phyloP scores from a whole-genome alignment of 2,113 vertebrate species.

The Sminthopsis crassicaudata region DNA sequence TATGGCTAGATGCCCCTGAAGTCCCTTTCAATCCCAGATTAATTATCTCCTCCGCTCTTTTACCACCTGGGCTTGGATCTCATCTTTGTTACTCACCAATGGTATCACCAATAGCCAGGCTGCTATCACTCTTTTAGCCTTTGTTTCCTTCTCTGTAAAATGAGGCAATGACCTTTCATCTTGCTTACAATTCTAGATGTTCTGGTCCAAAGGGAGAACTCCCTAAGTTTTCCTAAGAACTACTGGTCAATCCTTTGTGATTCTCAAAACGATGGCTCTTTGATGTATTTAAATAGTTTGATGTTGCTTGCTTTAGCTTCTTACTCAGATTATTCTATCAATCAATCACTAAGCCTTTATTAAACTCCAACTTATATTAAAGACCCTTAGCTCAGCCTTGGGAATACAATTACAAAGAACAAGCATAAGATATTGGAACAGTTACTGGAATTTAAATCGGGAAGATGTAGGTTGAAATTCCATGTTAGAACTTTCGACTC shows the following conservation, averaged over 20 bases:
- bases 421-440: neutral
- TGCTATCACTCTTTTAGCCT: no score
- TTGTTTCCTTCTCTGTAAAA: no score
- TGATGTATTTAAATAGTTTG: neutral
- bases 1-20: no score
- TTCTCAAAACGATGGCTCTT: neutral
- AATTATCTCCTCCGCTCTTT: no score
- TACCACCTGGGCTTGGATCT: no score
- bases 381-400: neutral
- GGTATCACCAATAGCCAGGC: no score
- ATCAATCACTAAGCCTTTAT: neutral
- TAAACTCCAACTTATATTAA: neutral
- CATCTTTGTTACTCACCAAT: no score
- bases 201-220: neutral
- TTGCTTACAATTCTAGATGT: neutral
- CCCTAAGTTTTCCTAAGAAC: no score
- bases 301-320: neutral
- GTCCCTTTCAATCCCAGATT: no score
- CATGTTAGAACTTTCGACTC: neutral
- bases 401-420: neutral
- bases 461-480: neutral
- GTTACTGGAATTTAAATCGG: neutral
- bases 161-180: neutral
- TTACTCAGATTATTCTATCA: neutral
- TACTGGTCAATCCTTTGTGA: neutral